Evolutionary conservation across 2,113 vertebrate genomes (phyloP), one percentile per base, ranked within the genome.

Genomic region (Daubentonia madagascariensis): DNA sequence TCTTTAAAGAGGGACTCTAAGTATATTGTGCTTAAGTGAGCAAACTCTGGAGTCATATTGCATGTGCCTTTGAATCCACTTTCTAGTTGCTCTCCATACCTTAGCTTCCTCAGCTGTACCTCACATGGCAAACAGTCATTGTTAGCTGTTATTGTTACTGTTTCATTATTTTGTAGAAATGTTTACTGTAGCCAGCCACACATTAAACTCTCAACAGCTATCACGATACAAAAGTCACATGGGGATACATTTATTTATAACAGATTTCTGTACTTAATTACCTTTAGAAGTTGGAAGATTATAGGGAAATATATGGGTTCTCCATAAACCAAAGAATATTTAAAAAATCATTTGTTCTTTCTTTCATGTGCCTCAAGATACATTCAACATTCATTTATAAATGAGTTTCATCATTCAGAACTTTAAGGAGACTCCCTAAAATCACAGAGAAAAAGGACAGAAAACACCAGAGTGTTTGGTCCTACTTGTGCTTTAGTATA

Each of bases 91-190:
- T 75, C 13, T 63, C 11, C 75, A 63, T 13, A 28, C 8, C 67
- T 78, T 17, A 52, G 45, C 54, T 94, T 88, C 59, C 30, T 59
- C 23, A 86, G 25, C 45, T 22, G 30, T 45, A 30, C 50, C n/a
- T 84, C 37, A 75, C 8, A 40, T 57, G 35, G 18, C 35, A 81
- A 25, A 40, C 5, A 22, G 11, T 30, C 37, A n/a, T 5, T 54
- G 63, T 37, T 61, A 89, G 76, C 23, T 48, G 52, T 79, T 67
- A 48, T 10, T 79, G 23, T 63, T 65, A 50, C 6, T 6, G 0
- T 54, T 92, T 67, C 30, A 20, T 63, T 92, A 91, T 79, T 89
- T 84, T 84, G 54, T 35, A 85, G 88, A 93, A 86, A 81, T 43
- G 32, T 68, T 95, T 52, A 80, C 37, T 68, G 37, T 63, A 79